Conservation (phyloP, 2,888 invertebrate genomes). For the Euclidia mi region DNA sequence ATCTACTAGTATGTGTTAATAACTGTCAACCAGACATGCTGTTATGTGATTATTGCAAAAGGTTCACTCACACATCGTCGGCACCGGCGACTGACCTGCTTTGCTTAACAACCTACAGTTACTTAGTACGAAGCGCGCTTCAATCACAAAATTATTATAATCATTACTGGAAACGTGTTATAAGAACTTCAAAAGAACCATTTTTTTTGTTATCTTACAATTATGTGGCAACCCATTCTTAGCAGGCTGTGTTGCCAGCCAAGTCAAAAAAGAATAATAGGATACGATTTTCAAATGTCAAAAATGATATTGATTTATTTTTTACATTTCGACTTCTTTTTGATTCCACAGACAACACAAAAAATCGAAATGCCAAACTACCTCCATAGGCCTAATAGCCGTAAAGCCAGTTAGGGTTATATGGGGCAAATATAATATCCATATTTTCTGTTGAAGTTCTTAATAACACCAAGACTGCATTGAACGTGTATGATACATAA, state of each 20-base stretch:
- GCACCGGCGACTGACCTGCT: constrained; percentile 57
- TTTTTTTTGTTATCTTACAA: background rate
- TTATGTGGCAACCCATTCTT: too few relatives aligned
- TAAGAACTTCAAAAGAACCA: constrained; percentile 54
- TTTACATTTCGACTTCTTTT: too few relatives aligned
- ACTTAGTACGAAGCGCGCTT: constrained; percentile 72
- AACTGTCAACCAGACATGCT: constrained; percentile 58
- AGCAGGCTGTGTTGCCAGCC: too few relatives aligned
- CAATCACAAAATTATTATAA: constrained; percentile 60
- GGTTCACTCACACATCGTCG: constrained; percentile 67
- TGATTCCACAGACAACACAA: too few relatives aligned
- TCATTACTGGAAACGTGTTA: constrained; percentile 44
- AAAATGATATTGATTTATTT: too few relatives aligned
- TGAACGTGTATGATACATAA: constrained; percentile 72
- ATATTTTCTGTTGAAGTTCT: constrained; percentile 50
- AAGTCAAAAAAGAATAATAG: too few relatives aligned
- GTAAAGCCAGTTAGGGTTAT: too few relatives aligned
- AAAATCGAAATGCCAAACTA: too few relatives aligned
- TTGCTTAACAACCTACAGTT: constrained; percentile 45
- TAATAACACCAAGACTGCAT: constrained; percentile 74
- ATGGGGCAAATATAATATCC: background rate
- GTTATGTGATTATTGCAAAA: constrained; percentile 56
- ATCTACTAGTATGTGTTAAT: background rate
- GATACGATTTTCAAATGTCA: too few relatives aligned
- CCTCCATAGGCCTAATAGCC: too few relatives aligned